phyloP scores from a whole-genome alignment of 2,797 vertebrate genomes.

The Labroides dimidiatus region DNA sequence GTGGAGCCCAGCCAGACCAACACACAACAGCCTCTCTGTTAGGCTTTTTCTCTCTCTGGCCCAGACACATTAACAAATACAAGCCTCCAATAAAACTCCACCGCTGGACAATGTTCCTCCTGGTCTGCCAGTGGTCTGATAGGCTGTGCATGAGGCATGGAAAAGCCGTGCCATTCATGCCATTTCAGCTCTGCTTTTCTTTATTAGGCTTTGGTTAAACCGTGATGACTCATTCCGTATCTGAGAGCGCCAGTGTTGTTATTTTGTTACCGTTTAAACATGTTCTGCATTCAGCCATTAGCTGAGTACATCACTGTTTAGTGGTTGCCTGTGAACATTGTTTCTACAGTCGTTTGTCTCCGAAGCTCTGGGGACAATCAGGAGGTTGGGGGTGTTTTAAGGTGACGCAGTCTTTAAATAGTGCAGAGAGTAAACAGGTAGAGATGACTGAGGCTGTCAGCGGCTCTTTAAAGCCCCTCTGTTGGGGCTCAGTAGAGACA shows the following conservation, averaged over 20 bases:
- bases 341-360: slow-evolving; percentile 23
- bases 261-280: slow-evolving; percentile 45
- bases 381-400: slow-evolving; percentile 35
- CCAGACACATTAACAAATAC: slow-evolving; percentile 82
- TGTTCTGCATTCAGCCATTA: slow-evolving; percentile 35
- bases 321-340: slow-evolving; percentile 23
- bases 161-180: slow-evolving; percentile 69
- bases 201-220: slow-evolving; percentile 55
- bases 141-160: slow-evolving; percentile 55
- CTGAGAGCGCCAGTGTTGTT: slow-evolving; percentile 40
- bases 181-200: slow-evolving; percentile 55
- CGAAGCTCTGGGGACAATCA: slow-evolving; percentile 29
- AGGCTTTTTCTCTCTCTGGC: slow-evolving; percentile 31
- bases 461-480: slow-evolving; percentile 54
- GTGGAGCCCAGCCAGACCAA: slow-evolving; percentile 77
- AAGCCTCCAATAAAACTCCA: slow-evolving; percentile 76
- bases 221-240: slow-evolving; percentile 59
- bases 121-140: slow-evolving; percentile 66
- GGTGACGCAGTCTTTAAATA: slow-evolving; percentile 43
- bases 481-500: slow-evolving; percentile 63
- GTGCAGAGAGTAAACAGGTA: slow-evolving; percentile 64
- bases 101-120: slow-evolving; percentile 70
- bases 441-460: slow-evolving; percentile 66
- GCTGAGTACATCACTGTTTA: slow-evolving; percentile 23
- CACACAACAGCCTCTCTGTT: slow-evolving; percentile 83